Evolutionary conservation across 2,888 invertebrate species (phyloP), one percentile per base, ranked within the genome.

Genomic region (Dione juno): DNA sequence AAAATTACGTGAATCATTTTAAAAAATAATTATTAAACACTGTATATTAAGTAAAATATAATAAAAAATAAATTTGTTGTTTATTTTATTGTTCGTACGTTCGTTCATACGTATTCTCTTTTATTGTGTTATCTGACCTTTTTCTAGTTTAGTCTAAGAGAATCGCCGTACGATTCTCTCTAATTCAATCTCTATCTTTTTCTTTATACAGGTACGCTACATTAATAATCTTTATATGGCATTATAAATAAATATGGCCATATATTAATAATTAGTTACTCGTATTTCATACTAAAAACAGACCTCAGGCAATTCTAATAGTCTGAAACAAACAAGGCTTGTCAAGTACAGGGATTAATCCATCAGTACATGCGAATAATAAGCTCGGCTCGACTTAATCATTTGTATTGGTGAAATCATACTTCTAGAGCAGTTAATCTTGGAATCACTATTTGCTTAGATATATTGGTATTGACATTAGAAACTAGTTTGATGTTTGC

Each of bases 301-400:
- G 8, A 16, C 35, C 45, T 19, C 41, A 37, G 37, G 19, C 28
- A 66, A 66, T 57, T 35, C 13, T 45, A 43, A 19, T 57, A 37
- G 35, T 45, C 19, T 21, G 43, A 13, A 35, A 43, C 35, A 57
- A 57, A 66, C 66, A 57, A 66, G 19, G 66, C 54, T 50, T 66
- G 54, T 53, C 54, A 58, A 40, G 40, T 59, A 67, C 64, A 19
- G 35, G 16, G 35, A 19, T 19, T n/a, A 45, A 43, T 61, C 43
- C 41, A 59, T 59, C 59, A 59, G 13, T 59, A 59, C 43, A 59
- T 54, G 41, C 19, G 16, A 59, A 21, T 50, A 37, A 64, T 50
- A n/a, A 63, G 63, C 19, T 48, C 16, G 9, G 13, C 28, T 63
- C 35, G 45, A n/a, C 43, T 16, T 35, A 45, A 19, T 37, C 37